These are phyloP conservation scores for Tarsius wallacei DNA, from an alignment of 2,797 vertebrate species.

Conservation along the genomic window DNA sequence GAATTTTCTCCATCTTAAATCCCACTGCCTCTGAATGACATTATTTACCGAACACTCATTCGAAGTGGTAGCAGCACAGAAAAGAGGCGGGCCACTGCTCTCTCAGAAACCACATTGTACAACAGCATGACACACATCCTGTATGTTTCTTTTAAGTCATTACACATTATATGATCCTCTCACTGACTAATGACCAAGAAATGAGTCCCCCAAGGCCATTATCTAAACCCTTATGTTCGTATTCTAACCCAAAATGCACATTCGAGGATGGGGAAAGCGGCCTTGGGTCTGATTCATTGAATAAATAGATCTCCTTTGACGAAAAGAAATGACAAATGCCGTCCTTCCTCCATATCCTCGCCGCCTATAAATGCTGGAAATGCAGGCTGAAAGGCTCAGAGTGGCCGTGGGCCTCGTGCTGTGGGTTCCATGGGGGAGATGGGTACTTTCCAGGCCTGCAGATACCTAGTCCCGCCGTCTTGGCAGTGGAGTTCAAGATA, in stretches of 20 bases:
- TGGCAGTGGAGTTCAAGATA: background rate
- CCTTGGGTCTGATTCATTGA: background rate
- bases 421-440: background rate
- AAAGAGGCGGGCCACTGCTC: background rate
- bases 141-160: background rate
- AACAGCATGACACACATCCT: background rate
- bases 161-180: background rate
- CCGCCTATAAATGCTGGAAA: background rate
- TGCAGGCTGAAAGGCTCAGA: background rate
- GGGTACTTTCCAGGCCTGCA: background rate
- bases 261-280: background rate
- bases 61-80: background rate
- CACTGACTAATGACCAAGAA: background rate
- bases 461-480: background rate
- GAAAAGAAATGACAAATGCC: background rate
- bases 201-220: constrained; percentile 54
- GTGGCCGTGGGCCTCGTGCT: background rate
- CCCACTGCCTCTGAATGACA: background rate
- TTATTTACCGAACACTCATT: background rate
- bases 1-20: background rate
- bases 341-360: background rate
- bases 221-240: background rate
- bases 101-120: background rate
- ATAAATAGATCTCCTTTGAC: background rate
- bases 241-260: constrained; percentile 36